phyloP scores from a whole-genome alignment of 1,140 invertebrate genomes.

The Watersipora subatra region DNA sequence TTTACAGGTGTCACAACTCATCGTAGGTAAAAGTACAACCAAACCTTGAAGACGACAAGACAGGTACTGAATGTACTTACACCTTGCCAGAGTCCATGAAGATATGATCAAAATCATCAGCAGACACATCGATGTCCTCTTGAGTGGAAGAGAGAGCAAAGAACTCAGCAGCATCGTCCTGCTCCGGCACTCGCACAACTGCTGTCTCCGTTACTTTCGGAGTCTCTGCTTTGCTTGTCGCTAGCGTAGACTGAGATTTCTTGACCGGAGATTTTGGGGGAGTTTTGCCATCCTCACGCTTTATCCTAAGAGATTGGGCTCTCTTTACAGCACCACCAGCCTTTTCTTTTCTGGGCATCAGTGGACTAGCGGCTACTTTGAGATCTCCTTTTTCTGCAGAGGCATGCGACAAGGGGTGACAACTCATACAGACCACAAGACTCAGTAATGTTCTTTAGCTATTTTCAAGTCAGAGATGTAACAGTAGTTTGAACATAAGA shows the following conservation, averaged over 20 bases:
- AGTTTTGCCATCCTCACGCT: not conserved
- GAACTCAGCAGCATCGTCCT: conserved; percentile 50
- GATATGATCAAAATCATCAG: conserved; percentile 50
- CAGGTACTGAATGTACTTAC: too few species aligned
- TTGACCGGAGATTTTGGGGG: not conserved
- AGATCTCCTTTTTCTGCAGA: not conserved
- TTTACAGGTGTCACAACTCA: too few species aligned
- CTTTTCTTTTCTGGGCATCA: not conserved
- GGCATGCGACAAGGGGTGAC: too few species aligned
- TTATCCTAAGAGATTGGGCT: not conserved
- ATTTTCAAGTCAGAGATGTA: too few species aligned
- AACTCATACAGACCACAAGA: too few species aligned
- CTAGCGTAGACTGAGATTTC: not conserved
- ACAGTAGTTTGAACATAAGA: too few species aligned
- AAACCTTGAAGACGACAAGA: too few species aligned
- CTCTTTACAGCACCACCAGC: not conserved
- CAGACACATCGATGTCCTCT: conserved; percentile 42
- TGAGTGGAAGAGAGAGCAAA: conserved; percentile 52
- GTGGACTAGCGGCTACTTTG: not conserved
- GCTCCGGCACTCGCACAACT: conserved; percentile 48
- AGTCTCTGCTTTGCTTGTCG: conserved; percentile 11
- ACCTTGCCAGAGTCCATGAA: conserved; percentile 37
- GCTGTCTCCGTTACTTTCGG: not conserved
- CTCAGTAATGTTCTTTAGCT: too few species aligned
- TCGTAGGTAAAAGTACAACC: too few species aligned